A percentile compares a stretch with the other conserved stretches of the same genome.
Evolutionary conservation across 2,113 vertebrate species (phyloP).

Genomic region (Danionella cerebrum): DNA sequence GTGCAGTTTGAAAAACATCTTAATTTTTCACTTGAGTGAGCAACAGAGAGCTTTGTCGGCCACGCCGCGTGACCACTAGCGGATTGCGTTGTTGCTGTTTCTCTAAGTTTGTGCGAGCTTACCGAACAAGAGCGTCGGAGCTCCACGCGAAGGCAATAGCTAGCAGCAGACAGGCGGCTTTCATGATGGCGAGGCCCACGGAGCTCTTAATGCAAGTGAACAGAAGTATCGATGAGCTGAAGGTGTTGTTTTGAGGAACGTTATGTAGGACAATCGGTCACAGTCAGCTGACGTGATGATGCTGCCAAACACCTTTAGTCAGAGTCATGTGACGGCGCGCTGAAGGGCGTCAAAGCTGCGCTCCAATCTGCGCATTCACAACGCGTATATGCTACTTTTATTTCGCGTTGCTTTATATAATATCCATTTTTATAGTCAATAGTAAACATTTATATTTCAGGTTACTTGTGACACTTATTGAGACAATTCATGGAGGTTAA

Average conservation of each 20-base stretch:
- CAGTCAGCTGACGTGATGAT: slow-evolving; percentile 23
- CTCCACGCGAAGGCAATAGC: slow-evolving; percentile 43
- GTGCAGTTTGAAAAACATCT: too few species aligned
- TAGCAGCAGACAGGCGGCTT: slow-evolving; percentile 31
- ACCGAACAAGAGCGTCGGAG: slow-evolving; percentile 55
- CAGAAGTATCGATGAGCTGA: not conserved
- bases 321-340: slow-evolving; percentile 10
- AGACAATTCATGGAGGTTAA: too few species aligned
- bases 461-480: too few species aligned
- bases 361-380: not conserved
- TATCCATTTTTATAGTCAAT: too few species aligned
- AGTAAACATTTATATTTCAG: too few species aligned
- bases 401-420: too few species aligned
- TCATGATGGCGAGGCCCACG: slow-evolving; percentile 43
- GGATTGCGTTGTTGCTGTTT: not conserved
- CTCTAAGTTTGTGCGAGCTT: slow-evolving; percentile 21
- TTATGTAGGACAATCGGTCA: slow-evolving; percentile 3
- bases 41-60: not conserved
- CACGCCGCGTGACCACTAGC: not conserved
- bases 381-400: too few species aligned
- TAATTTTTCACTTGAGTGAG: not conserved
- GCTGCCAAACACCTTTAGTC: not conserved
- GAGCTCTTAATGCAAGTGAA: not conserved
- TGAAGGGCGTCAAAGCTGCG: not conserved
- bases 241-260: not conserved